phyloP scores from a whole-genome alignment of 2,888 invertebrate species.

The Ophioninae sp. region DNA sequence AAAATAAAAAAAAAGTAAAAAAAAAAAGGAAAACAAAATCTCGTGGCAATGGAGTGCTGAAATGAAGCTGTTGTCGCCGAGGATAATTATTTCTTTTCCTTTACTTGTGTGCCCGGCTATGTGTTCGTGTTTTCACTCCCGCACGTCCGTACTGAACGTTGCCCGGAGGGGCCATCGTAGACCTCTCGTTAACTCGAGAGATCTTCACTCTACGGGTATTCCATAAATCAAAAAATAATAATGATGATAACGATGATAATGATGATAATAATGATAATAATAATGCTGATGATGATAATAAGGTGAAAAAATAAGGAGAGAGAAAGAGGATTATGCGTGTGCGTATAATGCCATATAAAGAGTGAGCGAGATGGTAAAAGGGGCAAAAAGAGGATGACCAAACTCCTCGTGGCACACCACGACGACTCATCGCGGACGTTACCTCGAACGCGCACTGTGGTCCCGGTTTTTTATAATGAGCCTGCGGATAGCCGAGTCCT shows the following conservation, averaged over 20 bases:
- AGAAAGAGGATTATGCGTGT: slow-evolving; percentile 56
- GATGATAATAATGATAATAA: slow-evolving; percentile 25
- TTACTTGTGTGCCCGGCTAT: background rate
- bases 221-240: slow-evolving; percentile 61
- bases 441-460: slow-evolving; percentile 55
- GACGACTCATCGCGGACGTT: slow-evolving; percentile 27
- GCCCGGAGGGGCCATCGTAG: slow-evolving; percentile 50
- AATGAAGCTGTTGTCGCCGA: slow-evolving; percentile 62
- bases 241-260: slow-evolving; percentile 11
- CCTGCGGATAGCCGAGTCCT: slow-evolving; percentile 55
- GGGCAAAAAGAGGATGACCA: slow-evolving; percentile 40
- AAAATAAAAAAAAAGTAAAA: background rate
- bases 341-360: slow-evolving; percentile 30
- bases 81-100: slow-evolving; percentile 54
- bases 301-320: slow-evolving; percentile 16
- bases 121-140: background rate
- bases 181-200: slow-evolving; percentile 59
- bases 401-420: slow-evolving; percentile 2
- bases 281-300: slow-evolving; percentile 9
- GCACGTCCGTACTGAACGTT: slow-evolving; percentile 19
- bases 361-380: slow-evolving; percentile 42
- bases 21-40: background rate
- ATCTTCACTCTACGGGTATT: slow-evolving; percentile 58
- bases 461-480: slow-evolving; percentile 63
- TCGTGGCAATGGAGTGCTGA: slow-evolving; percentile 38